A percentile compares a stretch with the other conserved stretches of the same genome.
These are phyloP conservation scores for Tupiocoris notatus DNA, from an alignment of 2,888 invertebrate genomes.

Conservation along the genomic window DNA sequence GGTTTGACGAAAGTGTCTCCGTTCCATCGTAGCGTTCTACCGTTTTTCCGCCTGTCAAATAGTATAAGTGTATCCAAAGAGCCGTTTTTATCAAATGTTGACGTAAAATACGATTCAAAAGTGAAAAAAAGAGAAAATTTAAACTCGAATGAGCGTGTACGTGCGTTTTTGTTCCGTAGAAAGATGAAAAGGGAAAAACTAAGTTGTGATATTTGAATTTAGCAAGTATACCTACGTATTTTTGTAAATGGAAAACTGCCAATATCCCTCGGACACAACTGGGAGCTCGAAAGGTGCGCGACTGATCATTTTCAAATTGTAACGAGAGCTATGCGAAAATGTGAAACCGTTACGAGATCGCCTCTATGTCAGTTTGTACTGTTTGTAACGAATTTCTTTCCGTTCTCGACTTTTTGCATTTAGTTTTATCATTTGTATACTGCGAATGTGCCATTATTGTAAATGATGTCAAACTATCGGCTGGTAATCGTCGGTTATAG, in stretches of 20 bases:
- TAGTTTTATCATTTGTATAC: too few relatives aligned
- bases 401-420: too few relatives aligned
- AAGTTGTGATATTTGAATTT: slow-evolving; percentile 27
- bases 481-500: too few relatives aligned
- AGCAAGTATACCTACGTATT: not conserved
- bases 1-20: not conserved
- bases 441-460: too few relatives aligned
- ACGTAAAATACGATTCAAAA: not conserved
- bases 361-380: too few relatives aligned
- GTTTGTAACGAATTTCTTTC: too few relatives aligned
- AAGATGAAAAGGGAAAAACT: not conserved
- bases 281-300: slow-evolving; percentile 2
- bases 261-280: slow-evolving; percentile 1
- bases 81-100: not conserved
- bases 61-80: not conserved
- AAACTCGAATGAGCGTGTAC: too few relatives aligned
- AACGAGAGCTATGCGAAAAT: too few relatives aligned
- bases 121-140: not conserved
- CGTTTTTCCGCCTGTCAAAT: not conserved
- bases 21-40: not conserved
- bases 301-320: not conserved
- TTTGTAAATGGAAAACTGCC: slow-evolving; percentile 11
- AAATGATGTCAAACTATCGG: too few relatives aligned
- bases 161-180: not conserved
- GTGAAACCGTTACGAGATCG: too few relatives aligned